Evolutionary conservation across 92 coral and sea anemone species (phyloP), one percentile per base, ranked within the genome.

Genomic region (Bergia puertoricense): DNA sequence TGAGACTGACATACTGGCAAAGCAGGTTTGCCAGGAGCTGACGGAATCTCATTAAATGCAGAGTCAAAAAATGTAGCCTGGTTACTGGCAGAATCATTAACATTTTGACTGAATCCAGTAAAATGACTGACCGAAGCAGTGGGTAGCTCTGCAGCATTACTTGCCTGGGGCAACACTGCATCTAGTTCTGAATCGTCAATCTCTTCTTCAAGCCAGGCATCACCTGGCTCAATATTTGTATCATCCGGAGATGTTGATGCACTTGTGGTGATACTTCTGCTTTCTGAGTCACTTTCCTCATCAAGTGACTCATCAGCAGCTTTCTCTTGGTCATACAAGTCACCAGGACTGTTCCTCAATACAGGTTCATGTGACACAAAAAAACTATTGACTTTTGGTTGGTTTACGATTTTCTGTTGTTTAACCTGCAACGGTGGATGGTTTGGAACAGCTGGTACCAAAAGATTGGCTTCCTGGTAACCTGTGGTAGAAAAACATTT

Each of bases 121-220:
- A 72, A 72, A 10, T 30, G 76, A 30, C 13, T 54, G 59, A 15
- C 59, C 11, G 59, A 42, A 14, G 76, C 43, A 10, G 76, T 16
- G 16, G 76, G 15, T 72, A 18, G 41, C 36, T n/a, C 76, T 72
- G 2, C 44, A 36, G 46, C 15, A 8, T 44, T 10, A 65, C 18
- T 65, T 23, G 7, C 8, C 74, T 65, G 44, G 7, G 59, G 74
- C 38, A 62, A 51, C 74, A 81, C 75, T 38, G 85, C 85, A 16
- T 39, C 74, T 13, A 81, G 73, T 59, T 81, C 85, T 15, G 85
- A 5, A 18, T 81, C 85, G 36, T 62, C 74, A 65, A 81, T 65
- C 75, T 81, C 85, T 67, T 81, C 85, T 39, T 81, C 85, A 59
- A 81, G 74, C 85, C 85, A 81, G n/a, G 74, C 85, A 62, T 40